phyloP scores from a whole-genome alignment of 23 tunicate species.

The Oikopleura albicans region DNA sequence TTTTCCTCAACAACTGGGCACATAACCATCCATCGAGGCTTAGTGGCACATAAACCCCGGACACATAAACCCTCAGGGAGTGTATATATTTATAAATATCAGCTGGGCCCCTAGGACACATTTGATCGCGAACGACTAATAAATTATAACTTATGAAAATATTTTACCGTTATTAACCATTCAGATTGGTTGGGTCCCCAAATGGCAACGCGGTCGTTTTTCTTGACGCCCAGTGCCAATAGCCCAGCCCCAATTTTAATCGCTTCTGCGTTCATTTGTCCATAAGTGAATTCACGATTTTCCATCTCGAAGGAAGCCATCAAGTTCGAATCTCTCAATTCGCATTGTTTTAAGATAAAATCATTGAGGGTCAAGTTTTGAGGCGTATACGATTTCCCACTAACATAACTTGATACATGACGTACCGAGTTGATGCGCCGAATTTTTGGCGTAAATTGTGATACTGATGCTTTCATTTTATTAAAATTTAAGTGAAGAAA shows the following conservation, averaged over 20 bases:
- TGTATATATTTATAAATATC: too few species aligned
- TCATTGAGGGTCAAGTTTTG: neutral
- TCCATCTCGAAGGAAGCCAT: slow-evolving; percentile 5
- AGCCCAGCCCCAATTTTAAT: neutral
- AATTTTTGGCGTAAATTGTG: too few species aligned
- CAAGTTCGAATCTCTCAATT: neutral
- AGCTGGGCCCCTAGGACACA: too few species aligned
- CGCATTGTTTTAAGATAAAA: neutral
- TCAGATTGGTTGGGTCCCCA: slow-evolving; percentile 15
- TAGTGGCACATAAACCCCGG: too few species aligned
- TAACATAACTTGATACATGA: neutral
- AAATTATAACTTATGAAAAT: too few species aligned
- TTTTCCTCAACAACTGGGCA: too few species aligned
- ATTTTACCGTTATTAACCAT: neutral
- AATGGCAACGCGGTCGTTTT: neutral
- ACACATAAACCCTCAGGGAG: too few species aligned
- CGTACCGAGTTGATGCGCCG: too few species aligned
- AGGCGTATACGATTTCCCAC: neutral
- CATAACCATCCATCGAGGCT: too few species aligned
- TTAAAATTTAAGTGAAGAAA: too few species aligned
- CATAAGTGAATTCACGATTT: neutral
- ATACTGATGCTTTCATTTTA: too few species aligned
- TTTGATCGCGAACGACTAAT: too few species aligned
- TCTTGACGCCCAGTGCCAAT: neutral
- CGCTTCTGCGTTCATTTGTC: neutral